Conservation (phyloP, 2,888 invertebrate genomes). For the Danaus chrysippus region DNA sequence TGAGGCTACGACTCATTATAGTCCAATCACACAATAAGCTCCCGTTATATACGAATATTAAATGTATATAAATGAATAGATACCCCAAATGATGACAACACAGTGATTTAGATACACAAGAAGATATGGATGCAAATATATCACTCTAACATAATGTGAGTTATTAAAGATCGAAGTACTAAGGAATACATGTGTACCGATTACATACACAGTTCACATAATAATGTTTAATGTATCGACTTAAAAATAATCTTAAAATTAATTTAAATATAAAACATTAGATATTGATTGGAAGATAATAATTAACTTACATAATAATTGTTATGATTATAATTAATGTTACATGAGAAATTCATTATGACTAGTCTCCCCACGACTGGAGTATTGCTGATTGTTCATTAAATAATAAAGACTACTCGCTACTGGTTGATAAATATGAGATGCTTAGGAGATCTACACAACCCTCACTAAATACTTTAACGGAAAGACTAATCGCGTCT, state of each 20-base stretch:
- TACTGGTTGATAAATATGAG: conserved; percentile 50
- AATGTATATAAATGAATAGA: conserved; percentile 11
- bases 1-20: conserved; percentile 47
- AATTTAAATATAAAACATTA: conserved; percentile 36
- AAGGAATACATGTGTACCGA: conserved; percentile 34
- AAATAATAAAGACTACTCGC: conserved; percentile 44
- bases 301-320: conserved; percentile 29
- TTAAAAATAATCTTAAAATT: conserved; percentile 34
- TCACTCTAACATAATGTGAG: conserved; percentile 27
- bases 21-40: not conserved
- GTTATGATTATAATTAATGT: conserved; percentile 36
- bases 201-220: not conserved
- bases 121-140: conserved; percentile 20
- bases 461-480: conserved; percentile 40
- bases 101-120: conserved; percentile 9
- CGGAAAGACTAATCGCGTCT: conserved; percentile 14
- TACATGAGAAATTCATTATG: conserved; percentile 45
- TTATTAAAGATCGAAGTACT: conserved; percentile 29
- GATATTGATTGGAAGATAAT: conserved; percentile 37
- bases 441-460: conserved; percentile 65
- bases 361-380: conserved; percentile 59
- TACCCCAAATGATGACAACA: conserved; percentile 22
- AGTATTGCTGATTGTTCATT: conserved; percentile 43
- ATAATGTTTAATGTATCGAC: not conserved
- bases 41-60: not conserved